phyloP scores from a whole-genome alignment of 2,888 invertebrate genomes.

The Thysanoteuthis rhombus region DNA sequence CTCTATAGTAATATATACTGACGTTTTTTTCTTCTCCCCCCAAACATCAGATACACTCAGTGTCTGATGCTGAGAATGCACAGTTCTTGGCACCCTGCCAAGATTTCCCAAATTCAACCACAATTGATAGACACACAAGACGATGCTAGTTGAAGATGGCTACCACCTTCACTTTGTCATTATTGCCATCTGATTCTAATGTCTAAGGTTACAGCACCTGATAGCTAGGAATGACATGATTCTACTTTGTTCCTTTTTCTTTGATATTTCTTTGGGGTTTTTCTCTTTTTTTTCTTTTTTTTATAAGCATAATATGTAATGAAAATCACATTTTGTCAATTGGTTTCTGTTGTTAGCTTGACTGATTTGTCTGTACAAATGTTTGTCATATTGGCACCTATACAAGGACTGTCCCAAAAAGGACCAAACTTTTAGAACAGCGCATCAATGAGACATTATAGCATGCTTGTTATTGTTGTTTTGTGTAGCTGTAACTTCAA shows the following conservation, averaged over 20 bases:
- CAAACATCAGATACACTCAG: background rate
- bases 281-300: too few species aligned
- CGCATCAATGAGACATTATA: too few species aligned
- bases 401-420: too few species aligned
- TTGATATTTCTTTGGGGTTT: background rate
- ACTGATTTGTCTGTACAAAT: too few species aligned
- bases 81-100: background rate
- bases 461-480: too few species aligned
- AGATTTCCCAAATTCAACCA: background rate
- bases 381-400: too few species aligned
- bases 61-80: background rate
- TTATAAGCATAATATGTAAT: too few species aligned
- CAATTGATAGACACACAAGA: too few species aligned
- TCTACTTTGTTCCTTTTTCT: background rate
- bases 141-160: background rate
- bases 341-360: too few species aligned
- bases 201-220: background rate
- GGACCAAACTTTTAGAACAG: too few species aligned
- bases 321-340: too few species aligned
- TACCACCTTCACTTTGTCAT: background rate
- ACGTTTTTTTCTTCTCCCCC: background rate
- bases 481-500: too few species aligned
- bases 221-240: background rate
- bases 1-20: background rate
- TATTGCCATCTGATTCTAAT: background rate